phyloP scores from a whole-genome alignment of 2,888 invertebrate species.

The Endomychus coccineus region DNA sequence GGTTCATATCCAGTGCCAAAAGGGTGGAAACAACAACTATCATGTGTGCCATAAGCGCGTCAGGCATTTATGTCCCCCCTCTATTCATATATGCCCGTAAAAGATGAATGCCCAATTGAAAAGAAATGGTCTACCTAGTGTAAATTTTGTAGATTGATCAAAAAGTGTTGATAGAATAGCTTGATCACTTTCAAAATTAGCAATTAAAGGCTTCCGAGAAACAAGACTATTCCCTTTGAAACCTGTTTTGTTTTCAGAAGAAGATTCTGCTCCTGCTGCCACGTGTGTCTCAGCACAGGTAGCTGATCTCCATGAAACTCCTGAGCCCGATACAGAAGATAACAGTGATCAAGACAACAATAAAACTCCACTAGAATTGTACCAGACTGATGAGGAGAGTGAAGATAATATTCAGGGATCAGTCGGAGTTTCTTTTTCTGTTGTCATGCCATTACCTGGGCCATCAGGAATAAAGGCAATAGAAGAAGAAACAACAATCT shows the following conservation, averaged over 20 bases:
- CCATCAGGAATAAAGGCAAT: no score
- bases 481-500: no score
- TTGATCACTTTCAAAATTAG: constrained; percentile 17
- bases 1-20: constrained; percentile 17
- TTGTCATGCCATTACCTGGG: no score
- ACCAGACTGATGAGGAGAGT: no score
- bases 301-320: no score
- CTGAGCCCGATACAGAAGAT: no score
- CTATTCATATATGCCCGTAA: constrained; percentile 20
- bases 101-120: constrained; percentile 16
- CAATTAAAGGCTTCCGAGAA: constrained; percentile 2
- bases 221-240: constrained; percentile 6
- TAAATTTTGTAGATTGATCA: constrained; percentile 20
- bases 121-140: constrained; percentile 17
- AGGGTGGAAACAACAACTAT: constrained; percentile 18
- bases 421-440: no score
- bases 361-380: no score
- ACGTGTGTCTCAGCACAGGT: no score
- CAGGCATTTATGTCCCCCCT: constrained; percentile 17
- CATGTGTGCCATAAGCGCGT: constrained; percentile 16
- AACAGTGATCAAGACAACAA: no score
- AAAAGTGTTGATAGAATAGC: constrained; percentile 19
- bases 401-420: no score
- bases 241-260: neutral
- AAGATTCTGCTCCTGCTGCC: no score